A percentile compares a stretch with the other conserved stretches of the same genome.
Evolutionary conservation across 2,888 invertebrate species (phyloP).

Genomic region (Cheilosia scutellata): DNA sequence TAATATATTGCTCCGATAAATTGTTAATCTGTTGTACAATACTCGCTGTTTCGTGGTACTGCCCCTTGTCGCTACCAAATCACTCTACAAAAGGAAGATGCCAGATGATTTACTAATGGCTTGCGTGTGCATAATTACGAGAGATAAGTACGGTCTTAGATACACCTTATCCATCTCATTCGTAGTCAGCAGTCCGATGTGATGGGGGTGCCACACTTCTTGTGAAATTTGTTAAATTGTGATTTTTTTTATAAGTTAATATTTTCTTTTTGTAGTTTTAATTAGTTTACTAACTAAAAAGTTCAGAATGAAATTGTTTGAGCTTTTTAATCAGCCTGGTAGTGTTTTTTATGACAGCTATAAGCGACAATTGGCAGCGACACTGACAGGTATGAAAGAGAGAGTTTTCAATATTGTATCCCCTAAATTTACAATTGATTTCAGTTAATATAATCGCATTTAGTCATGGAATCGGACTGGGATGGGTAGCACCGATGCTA

Average conservation of each 20-base stretch:
- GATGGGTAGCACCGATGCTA: constrained; percentile 82
- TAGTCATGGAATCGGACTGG: constrained; percentile 81
- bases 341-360: constrained; percentile 47
- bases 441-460: constrained; percentile 82
- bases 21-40: too few relatives aligned
- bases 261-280: constrained; percentile 31
- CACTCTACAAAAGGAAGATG: neutral
- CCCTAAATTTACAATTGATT: neutral
- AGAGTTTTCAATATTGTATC: neutral
- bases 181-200: constrained; percentile 1
- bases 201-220: constrained; percentile 1
- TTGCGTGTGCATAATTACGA: neutral
- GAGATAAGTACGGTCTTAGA: neutral
- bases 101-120: neutral
- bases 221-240: neutral
- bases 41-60: too few relatives aligned
- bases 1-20: too few relatives aligned
- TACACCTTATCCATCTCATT: neutral
- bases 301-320: constrained; percentile 42
- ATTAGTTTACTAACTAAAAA: constrained; percentile 5
- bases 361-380: constrained; percentile 41
- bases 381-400: constrained; percentile 44
- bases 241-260: neutral
- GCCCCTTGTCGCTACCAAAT: neutral
- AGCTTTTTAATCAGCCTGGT: constrained; percentile 30